These are phyloP conservation scores for Callipepla squamata DNA, from an alignment of 2,113 vertebrate genomes.

Conservation along the genomic window DNA sequence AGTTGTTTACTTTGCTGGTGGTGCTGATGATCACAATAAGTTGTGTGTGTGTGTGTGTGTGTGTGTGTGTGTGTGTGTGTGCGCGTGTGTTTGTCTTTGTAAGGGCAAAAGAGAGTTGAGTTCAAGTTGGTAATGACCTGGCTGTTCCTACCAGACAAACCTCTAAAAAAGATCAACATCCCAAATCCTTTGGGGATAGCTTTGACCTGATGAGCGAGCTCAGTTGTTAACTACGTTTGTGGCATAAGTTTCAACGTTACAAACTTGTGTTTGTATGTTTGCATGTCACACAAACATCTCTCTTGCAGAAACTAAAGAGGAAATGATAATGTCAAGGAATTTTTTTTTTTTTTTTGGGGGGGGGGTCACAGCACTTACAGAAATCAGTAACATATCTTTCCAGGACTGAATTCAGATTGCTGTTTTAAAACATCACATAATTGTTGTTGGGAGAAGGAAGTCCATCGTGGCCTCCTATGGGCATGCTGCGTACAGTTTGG, in stretches of 20 bases:
- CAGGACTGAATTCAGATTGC: background rate
- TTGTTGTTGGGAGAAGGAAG: background rate
- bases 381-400: background rate
- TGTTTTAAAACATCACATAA: background rate
- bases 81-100: background rate
- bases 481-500: background rate
- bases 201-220: background rate
- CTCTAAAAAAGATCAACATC: background rate
- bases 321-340: background rate
- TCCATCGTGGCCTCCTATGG: background rate
- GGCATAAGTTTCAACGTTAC: background rate
- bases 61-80: background rate
- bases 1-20: background rate
- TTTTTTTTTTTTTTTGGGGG: background rate
- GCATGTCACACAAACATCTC: background rate
- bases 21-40: background rate
- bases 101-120: background rate
- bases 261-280: background rate
- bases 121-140: background rate
- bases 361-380: background rate
- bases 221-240: background rate
- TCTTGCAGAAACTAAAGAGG: background rate
- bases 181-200: background rate
- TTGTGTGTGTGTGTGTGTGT: background rate
- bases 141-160: background rate